phyloP scores from a whole-genome alignment of 2,888 invertebrate species.

The Tenodera sinensis region DNA sequence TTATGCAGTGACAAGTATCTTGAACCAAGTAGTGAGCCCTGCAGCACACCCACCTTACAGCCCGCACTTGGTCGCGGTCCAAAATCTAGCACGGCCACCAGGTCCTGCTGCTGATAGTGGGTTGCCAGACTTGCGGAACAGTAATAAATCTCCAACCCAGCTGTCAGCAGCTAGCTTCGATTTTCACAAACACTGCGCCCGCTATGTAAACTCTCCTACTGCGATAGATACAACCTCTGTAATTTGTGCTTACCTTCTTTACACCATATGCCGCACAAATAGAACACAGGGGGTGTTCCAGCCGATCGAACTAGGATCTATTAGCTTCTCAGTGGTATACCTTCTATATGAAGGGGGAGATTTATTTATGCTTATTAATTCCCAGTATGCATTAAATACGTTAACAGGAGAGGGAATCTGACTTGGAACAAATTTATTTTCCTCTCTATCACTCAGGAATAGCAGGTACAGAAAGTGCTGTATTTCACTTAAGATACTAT shows the following conservation, averaged over 20 bases:
- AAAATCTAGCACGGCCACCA: neutral
- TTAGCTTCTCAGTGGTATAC: neutral
- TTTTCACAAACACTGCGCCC: neutral
- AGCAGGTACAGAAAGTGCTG: too few relatives aligned
- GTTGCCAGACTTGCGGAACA: neutral
- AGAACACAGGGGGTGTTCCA: neutral
- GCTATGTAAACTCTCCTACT: neutral
- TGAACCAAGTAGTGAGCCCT: neutral
- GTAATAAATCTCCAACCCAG: neutral
- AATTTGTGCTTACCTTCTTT: neutral
- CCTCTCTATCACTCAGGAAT: too few relatives aligned
- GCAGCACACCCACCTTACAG: neutral
- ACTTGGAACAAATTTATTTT: too few relatives aligned
- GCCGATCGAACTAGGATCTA: neutral
- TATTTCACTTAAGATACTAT: too few relatives aligned
- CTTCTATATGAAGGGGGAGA: too few relatives aligned
- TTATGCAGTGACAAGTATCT: neutral
- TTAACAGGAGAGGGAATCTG: too few relatives aligned
- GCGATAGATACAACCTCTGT: neutral
- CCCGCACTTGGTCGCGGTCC: neutral
- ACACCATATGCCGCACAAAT: neutral
- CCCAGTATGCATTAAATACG: too few relatives aligned
- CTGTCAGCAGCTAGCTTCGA: neutral
- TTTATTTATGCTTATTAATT: too few relatives aligned
- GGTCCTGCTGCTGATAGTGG: neutral